Percentiles rank a stretch among this genome's conserved stretches.
These are phyloP conservation scores for Zaprionus lachaisei DNA, from an alignment of 1,140 invertebrate species.

Conservation along the genomic window DNA sequence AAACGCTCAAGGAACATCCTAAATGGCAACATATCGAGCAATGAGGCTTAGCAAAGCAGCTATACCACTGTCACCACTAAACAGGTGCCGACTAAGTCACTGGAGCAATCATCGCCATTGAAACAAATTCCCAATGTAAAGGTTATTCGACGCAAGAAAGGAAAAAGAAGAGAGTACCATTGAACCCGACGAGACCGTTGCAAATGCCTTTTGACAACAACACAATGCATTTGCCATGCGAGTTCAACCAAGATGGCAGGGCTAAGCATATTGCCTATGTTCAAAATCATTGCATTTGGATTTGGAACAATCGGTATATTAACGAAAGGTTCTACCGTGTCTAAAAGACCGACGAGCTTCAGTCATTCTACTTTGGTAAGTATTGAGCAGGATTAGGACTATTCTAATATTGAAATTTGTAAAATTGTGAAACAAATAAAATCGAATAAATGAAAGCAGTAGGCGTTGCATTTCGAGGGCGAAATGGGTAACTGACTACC, in stretches of 20 bases:
- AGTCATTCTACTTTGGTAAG: conserved; percentile 42
- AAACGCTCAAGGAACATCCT: too few species aligned
- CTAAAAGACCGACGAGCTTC: conserved; percentile 25
- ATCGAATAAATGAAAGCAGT: not conserved
- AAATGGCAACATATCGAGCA: too few species aligned
- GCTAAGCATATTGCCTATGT: not conserved
- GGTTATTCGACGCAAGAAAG: too few species aligned
- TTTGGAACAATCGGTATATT: conserved; percentile 10
- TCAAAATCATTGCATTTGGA: conserved; percentile 40
- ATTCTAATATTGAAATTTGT: not conserved
- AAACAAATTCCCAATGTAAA: too few species aligned
- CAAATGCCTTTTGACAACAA: conserved; percentile 19
- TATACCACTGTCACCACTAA: too few species aligned
- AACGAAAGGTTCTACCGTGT: conserved; percentile 27
- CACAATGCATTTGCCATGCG: conserved; percentile 30
- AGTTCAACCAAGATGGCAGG: conserved; percentile 10
- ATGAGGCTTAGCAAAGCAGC: too few species aligned
- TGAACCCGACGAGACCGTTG: not conserved
- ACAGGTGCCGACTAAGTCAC: too few species aligned
- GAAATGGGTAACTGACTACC: too few species aligned
- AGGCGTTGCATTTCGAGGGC: too few species aligned
- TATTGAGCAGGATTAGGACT: conserved; percentile 35
- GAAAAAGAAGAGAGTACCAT: too few species aligned
- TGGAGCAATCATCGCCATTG: too few species aligned
- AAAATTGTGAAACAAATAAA: not conserved